Percentiles rank a stretch among this genome's conserved stretches.
phyloP scores from a whole-genome alignment of 2,113 vertebrate species.

The Loxodonta africana region DNA sequence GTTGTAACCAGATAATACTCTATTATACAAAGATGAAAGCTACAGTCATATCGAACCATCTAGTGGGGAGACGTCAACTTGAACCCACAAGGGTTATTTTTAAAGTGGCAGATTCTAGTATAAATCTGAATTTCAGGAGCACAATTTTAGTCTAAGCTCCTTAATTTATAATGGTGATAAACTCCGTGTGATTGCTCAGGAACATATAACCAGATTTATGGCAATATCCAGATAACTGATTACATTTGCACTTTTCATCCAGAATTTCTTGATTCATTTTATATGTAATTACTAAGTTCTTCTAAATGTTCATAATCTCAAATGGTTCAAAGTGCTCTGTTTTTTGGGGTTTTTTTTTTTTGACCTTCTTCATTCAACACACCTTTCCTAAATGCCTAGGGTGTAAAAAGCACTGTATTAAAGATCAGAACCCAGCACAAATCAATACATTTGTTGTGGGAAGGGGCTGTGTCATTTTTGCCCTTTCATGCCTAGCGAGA shows the following conservation, averaged over 20 bases:
- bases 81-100: slow-evolving; percentile 68
- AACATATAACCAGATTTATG: slow-evolving; percentile 60
- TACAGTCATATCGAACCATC: slow-evolving; percentile 72
- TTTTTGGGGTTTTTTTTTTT: slow-evolving; percentile 7
- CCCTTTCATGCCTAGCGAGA: background rate
- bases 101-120: slow-evolving; percentile 71
- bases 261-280: slow-evolving; percentile 17
- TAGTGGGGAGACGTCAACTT: slow-evolving; percentile 37
- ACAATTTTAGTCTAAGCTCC: slow-evolving; percentile 58
- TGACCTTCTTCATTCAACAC: background rate
- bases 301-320: slow-evolving; percentile 24
- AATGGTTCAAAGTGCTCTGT: background rate
- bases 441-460: background rate
- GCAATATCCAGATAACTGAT: slow-evolving; percentile 35
- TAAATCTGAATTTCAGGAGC: slow-evolving; percentile 57
- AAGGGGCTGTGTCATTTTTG: background rate
- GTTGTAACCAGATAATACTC: slow-evolving; percentile 79
- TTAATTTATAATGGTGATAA: slow-evolving; percentile 79
- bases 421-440: slow-evolving; percentile 26
- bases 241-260: slow-evolving; percentile 30
- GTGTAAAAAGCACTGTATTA: background rate
- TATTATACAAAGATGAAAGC: slow-evolving; percentile 75
- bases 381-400: slow-evolving; percentile 1
- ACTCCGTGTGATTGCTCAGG: slow-evolving; percentile 42
- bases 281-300: background rate